Base-by-base conservation (phyloP, 2,113 vertebrate genomes). In the Leucopsar rothschildi region DNA sequence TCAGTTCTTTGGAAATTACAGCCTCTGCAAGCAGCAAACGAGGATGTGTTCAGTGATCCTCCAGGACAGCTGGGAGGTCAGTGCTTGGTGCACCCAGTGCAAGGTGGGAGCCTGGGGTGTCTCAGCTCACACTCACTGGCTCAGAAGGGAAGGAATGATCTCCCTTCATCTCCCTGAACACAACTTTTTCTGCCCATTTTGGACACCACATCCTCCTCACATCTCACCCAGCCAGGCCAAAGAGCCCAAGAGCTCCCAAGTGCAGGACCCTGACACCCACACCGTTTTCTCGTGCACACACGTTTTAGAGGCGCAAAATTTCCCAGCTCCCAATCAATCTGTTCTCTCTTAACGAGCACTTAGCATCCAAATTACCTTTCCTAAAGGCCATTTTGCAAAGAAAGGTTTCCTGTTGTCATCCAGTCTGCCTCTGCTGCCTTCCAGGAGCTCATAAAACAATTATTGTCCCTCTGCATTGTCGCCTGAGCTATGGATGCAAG, bases 381-480 rank as follows among this genome's bases (percentile, higher is more conserved):
- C 92, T 87, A 82, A 86, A 93, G 70, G 90, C 80, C 52, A 64
- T 88, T 87, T 66, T 63, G 57, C 64, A 77, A 75, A 83, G 47
- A 55, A 85, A 25, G 61, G 40, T 72, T 94, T 95, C 88, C 84
- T 70, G 80, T 63, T 86, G 79, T 92, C 92, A 95, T 76, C 77
- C 80, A 94, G 79, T 35, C 92, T 95, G 91, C 82, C 93, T 90
- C 77, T 93, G 68, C 88, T 73, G 90, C 94, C 89, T 96, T 97
- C 88, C 92, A 96, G 65, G 73, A 96, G 86, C 77, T 89, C 88
- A 91, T 92, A 95, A 94, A 95, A 92, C 95, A 93, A 95, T 96
- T 95, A 94, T 69, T 92, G 92, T 84, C 95, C 91, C 59, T 35
- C 64, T 65, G 77, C 80, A 90, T 73, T 68, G 87, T 89, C 83